A percentile compares a stretch with the other conserved stretches of the same genome.
Conservation (phyloP, 2,888 invertebrate genomes). For the Microctonus aethiopoides region DNA sequence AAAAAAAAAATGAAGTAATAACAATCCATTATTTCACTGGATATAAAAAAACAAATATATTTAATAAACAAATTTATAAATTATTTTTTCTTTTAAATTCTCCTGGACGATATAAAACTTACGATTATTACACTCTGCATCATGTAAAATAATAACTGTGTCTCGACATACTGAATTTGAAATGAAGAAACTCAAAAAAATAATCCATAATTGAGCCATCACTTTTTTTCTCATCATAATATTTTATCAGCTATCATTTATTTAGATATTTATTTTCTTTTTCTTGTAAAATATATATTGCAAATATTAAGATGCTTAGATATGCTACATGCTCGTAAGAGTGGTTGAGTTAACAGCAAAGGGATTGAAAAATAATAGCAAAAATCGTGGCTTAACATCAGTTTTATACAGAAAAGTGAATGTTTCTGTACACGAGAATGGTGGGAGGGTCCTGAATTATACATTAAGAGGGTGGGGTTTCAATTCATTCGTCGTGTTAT, state of each 20-base stretch:
- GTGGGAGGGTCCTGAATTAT: constrained; percentile 53
- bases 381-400: constrained; percentile 50
- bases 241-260: background rate
- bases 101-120: constrained; percentile 36
- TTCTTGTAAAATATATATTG: background rate
- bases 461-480: constrained; percentile 44
- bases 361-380: constrained; percentile 49
- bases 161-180: constrained; percentile 33
- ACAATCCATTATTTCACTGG: constrained; percentile 8
- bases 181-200: constrained; percentile 33
- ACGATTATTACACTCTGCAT: constrained; percentile 45
- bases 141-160: constrained; percentile 48
- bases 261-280: background rate
- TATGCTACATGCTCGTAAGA: constrained; percentile 16
- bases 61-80: constrained; percentile 18
- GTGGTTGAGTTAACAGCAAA: constrained; percentile 28
- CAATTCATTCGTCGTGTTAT: background rate
- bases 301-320: background rate
- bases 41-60: constrained; percentile 12
- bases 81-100: background rate
- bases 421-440: constrained; percentile 51
- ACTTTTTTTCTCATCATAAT: constrained; percentile 7
- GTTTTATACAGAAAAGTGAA: constrained; percentile 62
- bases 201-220: constrained; percentile 16
- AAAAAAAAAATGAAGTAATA: background rate